Conservation (phyloP, 2,113 vertebrate genomes). For the Narcine bancroftii region DNA sequence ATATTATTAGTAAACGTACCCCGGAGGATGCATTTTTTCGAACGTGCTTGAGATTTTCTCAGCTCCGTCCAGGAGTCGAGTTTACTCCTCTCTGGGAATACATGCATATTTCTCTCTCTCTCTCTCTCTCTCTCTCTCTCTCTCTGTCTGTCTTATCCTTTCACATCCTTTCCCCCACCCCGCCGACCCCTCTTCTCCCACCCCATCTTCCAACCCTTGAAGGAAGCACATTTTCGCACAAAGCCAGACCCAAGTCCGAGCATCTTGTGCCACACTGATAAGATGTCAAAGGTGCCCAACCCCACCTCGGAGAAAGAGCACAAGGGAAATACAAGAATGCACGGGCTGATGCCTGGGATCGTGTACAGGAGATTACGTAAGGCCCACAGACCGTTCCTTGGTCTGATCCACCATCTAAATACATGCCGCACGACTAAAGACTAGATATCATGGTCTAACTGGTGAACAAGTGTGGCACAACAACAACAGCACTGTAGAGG, state of each 20-base stretch:
- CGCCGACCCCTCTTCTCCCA: background rate
- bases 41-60: constrained; percentile 24
- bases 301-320: background rate
- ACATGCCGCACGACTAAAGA: no score
- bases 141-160: background rate
- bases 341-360: background rate
- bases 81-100: background rate
- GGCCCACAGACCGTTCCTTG: background rate
- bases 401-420: no score
- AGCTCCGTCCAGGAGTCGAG: background rate
- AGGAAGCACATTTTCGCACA: background rate
- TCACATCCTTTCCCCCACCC: background rate
- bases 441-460: no score
- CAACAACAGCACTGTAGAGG: no score
- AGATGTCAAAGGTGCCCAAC: background rate
- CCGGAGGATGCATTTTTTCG: constrained; percentile 1
- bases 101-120: background rate
- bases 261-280: background rate
- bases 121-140: background rate
- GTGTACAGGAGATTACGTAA: background rate
- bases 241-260: background rate
- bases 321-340: no score
- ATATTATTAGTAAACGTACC: background rate
- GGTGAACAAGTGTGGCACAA: no score
- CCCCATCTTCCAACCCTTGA: background rate